A percentile compares a stretch with the other conserved stretches of the same genome.
These are phyloP conservation scores for Prietella phreatophila DNA, from an alignment of 2,113 vertebrate species.

Conservation along the genomic window DNA sequence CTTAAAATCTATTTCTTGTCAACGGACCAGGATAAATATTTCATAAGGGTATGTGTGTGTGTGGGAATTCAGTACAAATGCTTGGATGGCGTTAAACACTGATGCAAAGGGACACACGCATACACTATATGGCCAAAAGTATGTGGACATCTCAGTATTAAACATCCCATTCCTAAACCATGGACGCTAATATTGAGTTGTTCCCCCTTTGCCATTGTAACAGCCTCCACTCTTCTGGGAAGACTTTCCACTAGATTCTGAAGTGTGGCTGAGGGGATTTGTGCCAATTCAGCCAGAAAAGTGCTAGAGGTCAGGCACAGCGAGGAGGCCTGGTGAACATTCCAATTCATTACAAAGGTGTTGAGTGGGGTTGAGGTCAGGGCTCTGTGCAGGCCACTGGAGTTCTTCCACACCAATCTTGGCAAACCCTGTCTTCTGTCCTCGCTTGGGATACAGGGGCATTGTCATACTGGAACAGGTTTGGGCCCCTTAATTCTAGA, in stretches of 20 bases:
- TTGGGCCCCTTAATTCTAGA: background rate
- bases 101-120: slow-evolving; percentile 42
- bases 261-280: background rate
- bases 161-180: background rate
- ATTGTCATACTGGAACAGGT: background rate
- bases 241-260: background rate
- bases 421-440: too few relatives aligned
- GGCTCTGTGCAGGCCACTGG: background rate
- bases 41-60: slow-evolving; percentile 76
- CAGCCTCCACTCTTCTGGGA: background rate
- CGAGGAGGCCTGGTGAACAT: background rate
- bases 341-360: background rate
- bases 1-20: slow-evolving; percentile 87
- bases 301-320: background rate
- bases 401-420: background rate
- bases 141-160: background rate
- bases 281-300: background rate
- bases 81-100: slow-evolving; percentile 70
- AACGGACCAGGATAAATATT: slow-evolving; percentile 84
- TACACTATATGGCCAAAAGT: background rate
- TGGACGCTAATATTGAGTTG: background rate
- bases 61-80: slow-evolving; percentile 37
- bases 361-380: background rate
- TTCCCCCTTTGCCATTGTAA: background rate
- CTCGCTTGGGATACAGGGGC: too few relatives aligned